Conservation (phyloP, 2,888 invertebrate genomes). For the Acrobasis consociella region DNA sequence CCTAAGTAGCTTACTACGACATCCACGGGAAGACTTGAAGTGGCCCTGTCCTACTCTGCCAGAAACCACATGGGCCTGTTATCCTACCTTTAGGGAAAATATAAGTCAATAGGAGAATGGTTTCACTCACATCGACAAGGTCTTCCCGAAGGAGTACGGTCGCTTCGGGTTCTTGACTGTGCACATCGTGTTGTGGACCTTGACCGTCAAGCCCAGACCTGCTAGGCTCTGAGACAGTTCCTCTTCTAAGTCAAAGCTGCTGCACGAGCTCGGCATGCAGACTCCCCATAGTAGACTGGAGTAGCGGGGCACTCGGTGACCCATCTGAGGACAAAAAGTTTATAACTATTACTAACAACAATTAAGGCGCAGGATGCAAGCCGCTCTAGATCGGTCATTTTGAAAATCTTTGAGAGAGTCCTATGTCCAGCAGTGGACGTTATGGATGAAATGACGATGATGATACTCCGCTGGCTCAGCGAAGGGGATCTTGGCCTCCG, state of each 20-base stretch:
- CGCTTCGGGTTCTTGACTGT: constrained; percentile 62
- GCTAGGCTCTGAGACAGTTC: constrained; percentile 62
- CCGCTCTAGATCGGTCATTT: too few relatives aligned
- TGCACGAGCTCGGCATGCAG: constrained; percentile 82
- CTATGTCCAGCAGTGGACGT: too few relatives aligned
- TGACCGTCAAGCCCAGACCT: constrained; percentile 59
- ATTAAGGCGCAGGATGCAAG: too few relatives aligned
- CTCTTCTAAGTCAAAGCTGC: constrained; percentile 76
- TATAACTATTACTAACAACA: too few relatives aligned
- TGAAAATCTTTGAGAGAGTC: too few relatives aligned
- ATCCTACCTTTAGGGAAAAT: too few relatives aligned
- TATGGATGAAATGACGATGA: too few relatives aligned
- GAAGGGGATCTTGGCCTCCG: too few relatives aligned
- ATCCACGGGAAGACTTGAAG: too few relatives aligned
- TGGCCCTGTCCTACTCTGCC: too few relatives aligned
- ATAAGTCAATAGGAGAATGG: too few relatives aligned
- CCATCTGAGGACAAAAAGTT: constrained; percentile 65
- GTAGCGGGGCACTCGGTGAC: constrained; percentile 82
- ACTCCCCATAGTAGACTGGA: constrained; percentile 83
- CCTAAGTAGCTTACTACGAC: neutral
- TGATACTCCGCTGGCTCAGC: too few relatives aligned
- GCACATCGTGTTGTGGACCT: constrained; percentile 74
- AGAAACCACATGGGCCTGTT: neutral
- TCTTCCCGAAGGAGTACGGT: constrained; percentile 71
- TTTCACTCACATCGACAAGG: constrained; percentile 70